Evolutionary conservation across 2,888 invertebrate genomes (phyloP).

Genomic region (Portevinia maculata): DNA sequence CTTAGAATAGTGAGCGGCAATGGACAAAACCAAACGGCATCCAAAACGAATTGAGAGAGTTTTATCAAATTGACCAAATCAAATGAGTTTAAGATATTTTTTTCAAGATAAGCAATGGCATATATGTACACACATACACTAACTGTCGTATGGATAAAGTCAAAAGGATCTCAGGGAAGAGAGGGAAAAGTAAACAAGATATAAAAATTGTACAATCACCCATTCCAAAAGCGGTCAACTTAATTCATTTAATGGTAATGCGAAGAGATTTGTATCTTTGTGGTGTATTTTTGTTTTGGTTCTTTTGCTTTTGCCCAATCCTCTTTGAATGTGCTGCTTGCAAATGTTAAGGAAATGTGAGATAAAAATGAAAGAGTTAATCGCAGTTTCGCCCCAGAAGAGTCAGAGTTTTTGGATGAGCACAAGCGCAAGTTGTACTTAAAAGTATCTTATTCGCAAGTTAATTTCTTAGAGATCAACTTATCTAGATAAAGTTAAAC

Average conservation of each 20-base stretch:
- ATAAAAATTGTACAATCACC: conserved; percentile 74
- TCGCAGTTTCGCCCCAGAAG: conserved; percentile 25
- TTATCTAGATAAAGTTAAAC: conserved; percentile 64
- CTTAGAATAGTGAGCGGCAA: conserved; percentile 22
- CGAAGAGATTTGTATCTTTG: conserved; percentile 72
- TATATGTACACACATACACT: conserved; percentile 1
- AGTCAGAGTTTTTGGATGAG: conserved; percentile 50
- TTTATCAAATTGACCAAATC: conserved; percentile 76
- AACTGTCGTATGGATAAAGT: background rate
- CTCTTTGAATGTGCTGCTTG: conserved; percentile 53
- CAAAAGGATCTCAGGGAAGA: conserved; percentile 49
- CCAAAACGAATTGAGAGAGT: conserved; percentile 56
- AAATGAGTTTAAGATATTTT: conserved; percentile 76
- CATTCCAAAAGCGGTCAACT: conserved; percentile 74
- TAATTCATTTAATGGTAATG: conserved; percentile 75
- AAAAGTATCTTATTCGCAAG: conserved; percentile 67
- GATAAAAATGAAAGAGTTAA: conserved; percentile 70
- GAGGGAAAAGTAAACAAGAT: conserved; percentile 60
- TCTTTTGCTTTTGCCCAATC: conserved; percentile 33
- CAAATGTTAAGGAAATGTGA: conserved; percentile 54
- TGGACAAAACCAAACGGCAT: conserved; percentile 44
- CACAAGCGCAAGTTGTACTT: conserved; percentile 51
- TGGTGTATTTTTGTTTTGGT: conserved; percentile 29
- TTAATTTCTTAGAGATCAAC: conserved; percentile 74
- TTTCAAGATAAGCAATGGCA: conserved; percentile 71